Evolutionary conservation across 2,888 invertebrate genomes (phyloP).

Genomic region (Xestia ashworthii): DNA sequence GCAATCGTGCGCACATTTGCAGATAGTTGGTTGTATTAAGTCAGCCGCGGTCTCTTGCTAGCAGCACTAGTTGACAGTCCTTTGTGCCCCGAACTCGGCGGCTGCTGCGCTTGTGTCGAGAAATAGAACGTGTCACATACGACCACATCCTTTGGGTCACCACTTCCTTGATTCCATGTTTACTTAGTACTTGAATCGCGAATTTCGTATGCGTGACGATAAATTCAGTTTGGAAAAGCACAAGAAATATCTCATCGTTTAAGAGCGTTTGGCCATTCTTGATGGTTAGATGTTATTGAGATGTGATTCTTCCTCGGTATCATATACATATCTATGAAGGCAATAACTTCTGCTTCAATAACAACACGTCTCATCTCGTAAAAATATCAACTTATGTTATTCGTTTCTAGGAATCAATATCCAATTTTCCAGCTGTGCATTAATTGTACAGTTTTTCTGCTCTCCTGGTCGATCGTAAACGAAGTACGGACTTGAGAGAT

Average conservation of each 20-base stretch:
- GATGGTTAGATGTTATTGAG: not conserved
- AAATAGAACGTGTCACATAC: conserved; percentile 28
- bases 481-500: conserved; percentile 70
- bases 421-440: conserved; percentile 70
- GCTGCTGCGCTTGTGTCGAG: conserved; percentile 38
- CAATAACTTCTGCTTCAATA: conserved; percentile 1
- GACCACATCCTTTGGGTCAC: conserved; percentile 26
- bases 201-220: conserved; percentile 20
- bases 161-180: conserved; percentile 25
- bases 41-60: conserved; percentile 12
- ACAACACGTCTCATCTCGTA: not conserved
- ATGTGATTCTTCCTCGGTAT: conserved; percentile 2
- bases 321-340: not conserved
- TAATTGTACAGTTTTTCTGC: conserved; percentile 76
- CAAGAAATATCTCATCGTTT: no score
- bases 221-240: conserved; percentile 2
- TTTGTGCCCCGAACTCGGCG: conserved; percentile 38
- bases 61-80: conserved; percentile 44
- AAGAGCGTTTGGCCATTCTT: not conserved
- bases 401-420: conserved; percentile 66
- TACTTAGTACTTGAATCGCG: conserved; percentile 25
- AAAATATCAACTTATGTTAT: conserved; percentile 10
- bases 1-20: conserved; percentile 46
- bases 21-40: conserved; percentile 31
- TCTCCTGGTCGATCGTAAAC: conserved; percentile 61